Evolutionary conservation across 2,113 vertebrate genomes (phyloP).

Genomic region (Hypocryptadius cinnamomeus): DNA sequence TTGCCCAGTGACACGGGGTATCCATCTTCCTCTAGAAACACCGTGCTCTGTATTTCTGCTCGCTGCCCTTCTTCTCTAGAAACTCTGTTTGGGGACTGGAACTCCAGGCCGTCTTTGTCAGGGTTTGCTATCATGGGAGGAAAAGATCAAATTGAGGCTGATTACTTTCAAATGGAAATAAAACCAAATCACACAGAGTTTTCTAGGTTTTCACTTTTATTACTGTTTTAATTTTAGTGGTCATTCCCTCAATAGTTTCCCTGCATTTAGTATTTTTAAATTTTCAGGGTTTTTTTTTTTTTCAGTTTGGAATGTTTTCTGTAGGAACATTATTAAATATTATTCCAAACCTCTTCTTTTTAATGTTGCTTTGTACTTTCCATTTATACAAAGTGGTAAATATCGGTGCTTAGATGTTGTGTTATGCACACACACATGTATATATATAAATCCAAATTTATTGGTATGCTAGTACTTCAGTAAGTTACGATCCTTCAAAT

Average conservation of each 20-base stretch:
- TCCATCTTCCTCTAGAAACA: not conserved
- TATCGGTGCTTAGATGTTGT: not conserved
- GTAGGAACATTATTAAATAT: not conserved
- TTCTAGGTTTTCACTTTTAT: not conserved
- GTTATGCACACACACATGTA: not conserved
- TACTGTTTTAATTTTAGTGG: not conserved
- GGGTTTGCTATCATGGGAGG: not conserved
- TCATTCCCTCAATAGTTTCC: not conserved
- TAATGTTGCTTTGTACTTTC: not conserved
- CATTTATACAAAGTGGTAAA: not conserved
- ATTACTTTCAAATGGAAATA: not conserved
- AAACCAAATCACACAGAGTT: not conserved
- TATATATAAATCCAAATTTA: not conserved
- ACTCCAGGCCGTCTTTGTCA: not conserved
- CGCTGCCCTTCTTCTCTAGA: not conserved
- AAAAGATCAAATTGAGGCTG: not conserved
- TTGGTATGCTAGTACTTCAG: not conserved
- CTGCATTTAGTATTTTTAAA: not conserved
- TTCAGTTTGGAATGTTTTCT: not conserved
- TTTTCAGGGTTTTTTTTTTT: not conserved
- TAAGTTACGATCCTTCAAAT: not conserved
- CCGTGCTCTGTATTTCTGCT: fast-evolving
- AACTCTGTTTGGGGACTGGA: not conserved
- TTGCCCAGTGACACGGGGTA: not conserved
- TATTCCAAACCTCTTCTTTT: not conserved